Evolutionary conservation across 2,797 vertebrate genomes (phyloP).

Genomic region (Vespertilio murinus): DNA sequence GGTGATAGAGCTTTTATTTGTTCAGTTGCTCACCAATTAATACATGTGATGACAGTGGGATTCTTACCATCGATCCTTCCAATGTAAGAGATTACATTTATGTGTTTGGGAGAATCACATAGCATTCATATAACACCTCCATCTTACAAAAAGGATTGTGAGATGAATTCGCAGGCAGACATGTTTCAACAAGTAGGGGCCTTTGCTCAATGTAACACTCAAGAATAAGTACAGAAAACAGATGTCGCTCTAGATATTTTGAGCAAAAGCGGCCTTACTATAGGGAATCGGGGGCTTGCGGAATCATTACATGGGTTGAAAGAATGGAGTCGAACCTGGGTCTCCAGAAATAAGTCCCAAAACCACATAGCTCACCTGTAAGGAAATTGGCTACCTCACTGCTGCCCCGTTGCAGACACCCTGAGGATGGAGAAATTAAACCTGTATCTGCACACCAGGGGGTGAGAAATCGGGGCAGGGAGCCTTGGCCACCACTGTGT

Average conservation of each 20-base stretch:
- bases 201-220: background rate
- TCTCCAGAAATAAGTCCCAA: background rate
- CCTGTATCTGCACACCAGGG: background rate
- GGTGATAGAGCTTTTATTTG: background rate
- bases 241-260: background rate
- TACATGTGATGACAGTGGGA: background rate
- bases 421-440: background rate
- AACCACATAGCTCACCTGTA: background rate
- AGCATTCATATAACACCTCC: background rate
- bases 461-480: background rate
- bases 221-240: background rate
- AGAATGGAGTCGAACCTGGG: background rate
- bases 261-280: background rate
- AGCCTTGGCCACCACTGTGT: fast-evolving
- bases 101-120: background rate
- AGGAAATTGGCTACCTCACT: background rate
- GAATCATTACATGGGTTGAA: background rate
- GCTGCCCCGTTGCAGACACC: background rate
- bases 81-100: background rate
- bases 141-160: background rate
- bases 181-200: background rate
- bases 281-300: background rate
- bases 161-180: background rate
- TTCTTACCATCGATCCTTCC: background rate
- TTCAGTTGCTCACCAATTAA: background rate